Conservation (phyloP, 92 coral and sea anemone species). For the Phenganax marumi region DNA sequence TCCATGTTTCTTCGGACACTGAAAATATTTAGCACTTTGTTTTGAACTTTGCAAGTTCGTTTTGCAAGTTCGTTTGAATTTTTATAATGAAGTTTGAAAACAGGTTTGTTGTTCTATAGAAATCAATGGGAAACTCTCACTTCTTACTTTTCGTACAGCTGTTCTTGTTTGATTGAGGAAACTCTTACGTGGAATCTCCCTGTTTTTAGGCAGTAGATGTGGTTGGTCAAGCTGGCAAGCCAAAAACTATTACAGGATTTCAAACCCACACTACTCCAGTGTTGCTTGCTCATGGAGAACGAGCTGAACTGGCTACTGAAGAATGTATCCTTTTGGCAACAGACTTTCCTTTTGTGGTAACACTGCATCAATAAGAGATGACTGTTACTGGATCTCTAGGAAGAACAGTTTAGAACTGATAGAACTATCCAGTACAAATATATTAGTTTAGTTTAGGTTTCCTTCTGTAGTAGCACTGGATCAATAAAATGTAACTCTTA, state of each 20-base stretch:
- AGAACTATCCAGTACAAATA: background rate
- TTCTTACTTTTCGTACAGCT: background rate
- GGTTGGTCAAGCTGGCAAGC: constrained; percentile 99
- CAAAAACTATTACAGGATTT: constrained; percentile 96
- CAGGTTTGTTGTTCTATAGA: no score
- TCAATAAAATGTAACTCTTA: background rate
- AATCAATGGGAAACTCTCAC: no score
- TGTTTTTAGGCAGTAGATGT: constrained; percentile 84
- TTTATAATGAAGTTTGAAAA: no score
- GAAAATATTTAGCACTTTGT: no score
- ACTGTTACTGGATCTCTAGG: background rate
- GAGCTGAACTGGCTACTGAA: constrained; percentile 98
- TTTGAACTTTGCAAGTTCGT: no score
- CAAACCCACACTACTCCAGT: constrained; percentile 99
- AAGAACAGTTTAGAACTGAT: background rate
- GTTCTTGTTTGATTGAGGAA: background rate
- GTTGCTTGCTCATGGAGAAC: constrained; percentile 89
- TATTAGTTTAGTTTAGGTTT: no score
- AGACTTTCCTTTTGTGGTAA: background rate
- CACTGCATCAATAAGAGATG: background rate
- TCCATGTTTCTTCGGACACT: no score
- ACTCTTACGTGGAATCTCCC: no score
- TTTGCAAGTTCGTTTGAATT: no score
- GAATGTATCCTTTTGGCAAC: constrained; percentile 91
- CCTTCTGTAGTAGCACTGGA: no score